Conservation (phyloP, 2,113 vertebrate genomes). For the Nesoenas mayeri region DNA sequence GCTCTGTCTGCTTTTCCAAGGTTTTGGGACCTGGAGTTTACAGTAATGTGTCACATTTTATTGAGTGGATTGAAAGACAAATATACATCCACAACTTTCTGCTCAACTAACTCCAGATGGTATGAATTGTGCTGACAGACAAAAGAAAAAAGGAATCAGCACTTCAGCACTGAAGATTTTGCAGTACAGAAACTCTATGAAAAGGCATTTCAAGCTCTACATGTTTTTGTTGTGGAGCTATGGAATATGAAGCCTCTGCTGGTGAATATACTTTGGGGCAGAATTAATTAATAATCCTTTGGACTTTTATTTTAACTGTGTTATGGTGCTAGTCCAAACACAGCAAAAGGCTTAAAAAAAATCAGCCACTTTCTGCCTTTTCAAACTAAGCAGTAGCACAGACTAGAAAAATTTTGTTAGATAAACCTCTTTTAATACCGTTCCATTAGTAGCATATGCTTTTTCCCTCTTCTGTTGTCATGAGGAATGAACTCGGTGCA, state of each 20-base stretch:
- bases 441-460: background rate
- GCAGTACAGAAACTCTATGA: background rate
- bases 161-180: background rate
- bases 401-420: background rate
- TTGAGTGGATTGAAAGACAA: slow-evolving; percentile 89
- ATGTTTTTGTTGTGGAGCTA: background rate
- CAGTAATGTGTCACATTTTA: slow-evolving; percentile 91
- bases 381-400: slow-evolving; percentile 15
- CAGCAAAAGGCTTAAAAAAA: slow-evolving; percentile 29
- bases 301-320: slow-evolving; percentile 24
- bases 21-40: slow-evolving; percentile 91
- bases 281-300: slow-evolving; percentile 11
- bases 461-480: background rate
- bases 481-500: background rate
- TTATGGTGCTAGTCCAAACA: slow-evolving; percentile 41
- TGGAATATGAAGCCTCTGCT: background rate
- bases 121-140: background rate
- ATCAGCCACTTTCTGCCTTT: slow-evolving; percentile 26
- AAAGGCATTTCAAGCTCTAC: background rate
- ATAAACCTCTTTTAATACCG: slow-evolving; percentile 3
- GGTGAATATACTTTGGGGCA: background rate
- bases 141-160: background rate
- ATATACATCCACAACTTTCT: slow-evolving; percentile 90
- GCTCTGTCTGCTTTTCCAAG: slow-evolving; percentile 91
- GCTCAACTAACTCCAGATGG: slow-evolving; percentile 63